Base-by-base conservation (phyloP, 2,888 invertebrate genomes). In the Trissolcus brochymenae region DNA sequence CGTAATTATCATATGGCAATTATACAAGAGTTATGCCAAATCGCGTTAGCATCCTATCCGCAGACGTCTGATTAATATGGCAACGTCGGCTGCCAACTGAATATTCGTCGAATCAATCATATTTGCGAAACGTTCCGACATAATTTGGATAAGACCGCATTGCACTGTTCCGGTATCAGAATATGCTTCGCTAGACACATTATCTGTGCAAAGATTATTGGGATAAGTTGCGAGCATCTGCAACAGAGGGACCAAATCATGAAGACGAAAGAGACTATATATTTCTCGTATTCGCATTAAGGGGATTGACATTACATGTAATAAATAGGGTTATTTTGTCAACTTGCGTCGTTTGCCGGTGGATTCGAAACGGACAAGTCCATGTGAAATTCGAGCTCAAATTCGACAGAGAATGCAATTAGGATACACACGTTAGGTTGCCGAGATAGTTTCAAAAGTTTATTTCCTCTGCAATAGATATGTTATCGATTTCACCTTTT, bases 61-160 rank as follows among this genome's bases (percentile, higher is more conserved):
- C 66, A 79, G 68, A 79, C 81, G 79, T 76, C 81, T 80, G 78
- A 79, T 79, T 77, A 81, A 81, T 82, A 82, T 72, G 79, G 78
- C 70, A 79, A 79, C 73, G 79, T 82, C 81, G 79, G 78, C 76
- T 78, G 79, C 80, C 78, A 81, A 65, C 79, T 75, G 79, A 76
- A 81, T 79, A 80, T 79, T 77, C 70, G 70, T 62, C 59, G 81
- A 83, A 83, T 83, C 82, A 82, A 83, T 83, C 82, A 83, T 79
- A 79, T 73, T 67, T 76, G 72, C 54, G 72, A 76, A 76, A 56
- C 56, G 79, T 50, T 73, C 68, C 76, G 51, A 55, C 66, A 76
- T 74, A 79, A 79, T 72, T 79, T 76, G 75, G 78, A 79, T 75
- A 75, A 79, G 75, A 64, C 72, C 72, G 67, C 67, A 68, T 55